Evolutionary conservation across 2,888 invertebrate species (phyloP).

Genomic region (Troides oblongomaculatus): DNA sequence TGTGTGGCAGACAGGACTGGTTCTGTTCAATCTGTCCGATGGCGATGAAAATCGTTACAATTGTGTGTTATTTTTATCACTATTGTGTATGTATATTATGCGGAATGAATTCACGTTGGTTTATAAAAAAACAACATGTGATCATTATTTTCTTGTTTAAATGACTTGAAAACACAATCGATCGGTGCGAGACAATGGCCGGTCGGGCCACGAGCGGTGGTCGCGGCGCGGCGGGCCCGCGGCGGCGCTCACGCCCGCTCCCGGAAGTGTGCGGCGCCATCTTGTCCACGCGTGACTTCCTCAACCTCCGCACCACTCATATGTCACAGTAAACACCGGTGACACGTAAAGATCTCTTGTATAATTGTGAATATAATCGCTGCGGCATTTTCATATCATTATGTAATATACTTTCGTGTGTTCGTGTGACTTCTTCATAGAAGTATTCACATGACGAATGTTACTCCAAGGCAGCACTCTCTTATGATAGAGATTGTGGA

Average conservation of each 20-base stretch:
- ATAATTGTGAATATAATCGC: constrained; percentile 1
- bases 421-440: neutral
- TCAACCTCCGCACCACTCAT: constrained; percentile 37
- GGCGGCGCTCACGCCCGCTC: constrained; percentile 28
- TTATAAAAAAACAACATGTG: neutral
- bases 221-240: constrained; percentile 29
- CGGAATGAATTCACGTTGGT: too few relatives aligned
- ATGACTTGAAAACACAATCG: neutral
- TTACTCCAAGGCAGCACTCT: too few relatives aligned
- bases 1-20: too few relatives aligned
- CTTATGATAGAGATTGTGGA: too few relatives aligned
- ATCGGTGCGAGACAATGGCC: constrained; percentile 11
- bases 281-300: constrained; percentile 53
- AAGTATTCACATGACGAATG: too few relatives aligned
- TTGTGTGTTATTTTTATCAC: too few relatives aligned
- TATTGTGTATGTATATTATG: too few relatives aligned
- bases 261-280: constrained; percentile 49
- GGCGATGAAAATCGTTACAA: too few relatives aligned
- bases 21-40: too few relatives aligned
- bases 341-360: constrained; percentile 10
- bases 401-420: constrained; percentile 14
- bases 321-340: constrained; percentile 11
- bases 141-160: neutral
- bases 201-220: constrained; percentile 15
- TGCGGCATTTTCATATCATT: constrained; percentile 13